Percentiles rank a stretch among this genome's conserved stretches.
Evolutionary conservation across 2,113 vertebrate species (phyloP).

Genomic region (Danionella cerebrum): DNA sequence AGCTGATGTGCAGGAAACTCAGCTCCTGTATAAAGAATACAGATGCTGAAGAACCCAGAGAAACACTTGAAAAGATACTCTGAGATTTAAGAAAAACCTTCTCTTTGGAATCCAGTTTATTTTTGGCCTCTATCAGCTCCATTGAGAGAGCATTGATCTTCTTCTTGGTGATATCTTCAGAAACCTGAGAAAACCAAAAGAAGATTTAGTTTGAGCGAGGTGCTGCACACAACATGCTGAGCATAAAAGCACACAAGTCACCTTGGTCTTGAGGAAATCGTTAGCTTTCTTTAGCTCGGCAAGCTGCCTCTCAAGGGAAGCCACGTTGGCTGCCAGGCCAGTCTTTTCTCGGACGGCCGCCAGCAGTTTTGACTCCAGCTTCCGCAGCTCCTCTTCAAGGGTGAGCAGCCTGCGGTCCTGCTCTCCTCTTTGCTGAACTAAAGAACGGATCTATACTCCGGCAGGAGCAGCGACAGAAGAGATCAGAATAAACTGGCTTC

Average conservation of each 20-base stretch:
- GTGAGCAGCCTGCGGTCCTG: conserved; percentile 72
- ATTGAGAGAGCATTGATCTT: conserved; percentile 76
- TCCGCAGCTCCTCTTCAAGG: conserved; percentile 77
- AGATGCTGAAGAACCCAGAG: not conserved
- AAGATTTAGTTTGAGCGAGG: not conserved
- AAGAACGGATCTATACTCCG: conserved; percentile 69
- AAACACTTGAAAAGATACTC: not conserved
- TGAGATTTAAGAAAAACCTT: conserved; percentile 60
- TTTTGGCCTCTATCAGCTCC: conserved; percentile 84
- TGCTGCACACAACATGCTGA: not conserved
- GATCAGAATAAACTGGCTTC: not conserved
- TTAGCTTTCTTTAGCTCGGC: conserved; percentile 78
- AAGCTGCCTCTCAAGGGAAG: conserved; percentile 80
- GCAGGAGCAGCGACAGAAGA: not conserved
- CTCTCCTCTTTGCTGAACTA: conserved; percentile 78
- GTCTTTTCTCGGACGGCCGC: conserved; percentile 79
- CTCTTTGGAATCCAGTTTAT: conserved; percentile 75
- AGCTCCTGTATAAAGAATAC: conserved; percentile 56
- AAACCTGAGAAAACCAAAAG: conserved; percentile 62
- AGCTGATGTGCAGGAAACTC: conserved; percentile 57
- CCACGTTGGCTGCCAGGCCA: conserved; percentile 67
- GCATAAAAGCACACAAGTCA: conserved; percentile 37
- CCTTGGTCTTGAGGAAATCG: conserved; percentile 88
- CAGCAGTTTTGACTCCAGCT: conserved; percentile 76
- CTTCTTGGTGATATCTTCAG: conserved; percentile 80